Conservation (phyloP, 2,113 vertebrate genomes). For the Scatophagus argus region DNA sequence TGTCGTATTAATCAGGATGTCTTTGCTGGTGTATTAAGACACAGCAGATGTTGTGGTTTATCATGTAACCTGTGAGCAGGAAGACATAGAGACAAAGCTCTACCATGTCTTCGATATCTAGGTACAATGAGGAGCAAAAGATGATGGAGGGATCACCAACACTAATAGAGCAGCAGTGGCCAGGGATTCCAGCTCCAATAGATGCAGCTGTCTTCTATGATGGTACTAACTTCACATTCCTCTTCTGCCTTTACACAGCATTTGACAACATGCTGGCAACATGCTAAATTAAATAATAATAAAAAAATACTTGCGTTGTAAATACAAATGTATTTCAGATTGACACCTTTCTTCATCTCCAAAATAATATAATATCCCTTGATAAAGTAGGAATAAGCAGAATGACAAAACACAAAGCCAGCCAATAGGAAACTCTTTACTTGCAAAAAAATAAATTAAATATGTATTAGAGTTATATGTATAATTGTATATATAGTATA, state of each 20-base stretch:
- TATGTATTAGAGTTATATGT: too few species aligned
- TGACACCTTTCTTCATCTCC: neutral
- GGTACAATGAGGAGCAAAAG: slow-evolving; percentile 85
- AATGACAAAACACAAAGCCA: neutral
- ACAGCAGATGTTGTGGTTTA: neutral
- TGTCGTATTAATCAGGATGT: rapidly evolving
- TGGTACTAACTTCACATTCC: slow-evolving; percentile 37
- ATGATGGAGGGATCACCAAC: slow-evolving; percentile 85
- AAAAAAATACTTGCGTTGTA: too few species aligned
- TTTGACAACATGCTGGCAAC: neutral
- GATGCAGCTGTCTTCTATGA: slow-evolving; percentile 82
- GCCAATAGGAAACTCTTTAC: neutral
- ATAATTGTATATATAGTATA: too few species aligned
- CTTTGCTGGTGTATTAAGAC: neutral
- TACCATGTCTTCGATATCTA: neutral
- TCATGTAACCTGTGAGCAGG: neutral
- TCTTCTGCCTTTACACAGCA: neutral
- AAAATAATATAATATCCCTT: neutral
- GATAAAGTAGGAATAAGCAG: neutral
- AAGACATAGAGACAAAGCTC: neutral
- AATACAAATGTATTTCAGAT: neutral
- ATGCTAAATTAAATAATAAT: too few species aligned
- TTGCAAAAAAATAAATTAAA: too few species aligned
- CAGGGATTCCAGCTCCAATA: slow-evolving; percentile 85
- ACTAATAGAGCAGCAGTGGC: slow-evolving; percentile 83